Evolutionary conservation across 2,797 vertebrate genomes (phyloP), one percentile per base, ranked within the genome.

Genomic region (Spinus olivaceus): DNA sequence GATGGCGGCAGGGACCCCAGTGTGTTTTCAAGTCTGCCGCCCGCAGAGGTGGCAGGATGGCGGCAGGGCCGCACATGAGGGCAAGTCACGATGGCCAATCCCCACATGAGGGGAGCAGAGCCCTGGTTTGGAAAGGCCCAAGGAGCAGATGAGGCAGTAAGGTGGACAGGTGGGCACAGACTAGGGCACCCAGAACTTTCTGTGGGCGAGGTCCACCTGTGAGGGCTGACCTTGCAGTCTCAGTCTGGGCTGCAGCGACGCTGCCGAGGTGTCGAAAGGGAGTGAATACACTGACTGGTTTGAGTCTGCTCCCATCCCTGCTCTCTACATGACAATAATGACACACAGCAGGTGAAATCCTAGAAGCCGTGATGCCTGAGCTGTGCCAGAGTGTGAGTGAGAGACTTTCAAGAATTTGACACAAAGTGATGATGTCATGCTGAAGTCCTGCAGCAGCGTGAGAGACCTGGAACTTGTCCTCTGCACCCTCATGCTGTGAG

Each of bases 11-110:
- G 76, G 22, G 66, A 70, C 11, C 11, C 7, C 27, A 18, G 14
- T 4, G 10, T 13, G 23, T 33, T 8, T 1, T 20, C 33, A 24
- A 13, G 60, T 47, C 57, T 71, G 28, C 33, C 64, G 59, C 54
- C 33, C 42, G 33, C 3, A 3, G 54, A 72, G 49, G 2, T 20
- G 46, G 60, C 61, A 32, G 19, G 51, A 46, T 50, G 49, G 80
- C 0, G 0, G 33, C 51, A 59, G 57, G 14, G 15, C 22, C 2
- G 3, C 0, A 0, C 4, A 0, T 1, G 17, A 39, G 23, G n/a
- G 15, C 56, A 39, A 23, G 41, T 23, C 72, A n/a, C 39, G 28
- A 41, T 6, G n/a, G 28, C 2, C 1, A 6, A 12, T 84, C 30
- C 25, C 18, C 16, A 5, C 14, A 1, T 5, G 54, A 79, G 23